Evolutionary conservation across 2,797 vertebrate genomes (phyloP), one percentile per base, ranked within the genome.

Genomic region (Trematomus bernacchii): DNA sequence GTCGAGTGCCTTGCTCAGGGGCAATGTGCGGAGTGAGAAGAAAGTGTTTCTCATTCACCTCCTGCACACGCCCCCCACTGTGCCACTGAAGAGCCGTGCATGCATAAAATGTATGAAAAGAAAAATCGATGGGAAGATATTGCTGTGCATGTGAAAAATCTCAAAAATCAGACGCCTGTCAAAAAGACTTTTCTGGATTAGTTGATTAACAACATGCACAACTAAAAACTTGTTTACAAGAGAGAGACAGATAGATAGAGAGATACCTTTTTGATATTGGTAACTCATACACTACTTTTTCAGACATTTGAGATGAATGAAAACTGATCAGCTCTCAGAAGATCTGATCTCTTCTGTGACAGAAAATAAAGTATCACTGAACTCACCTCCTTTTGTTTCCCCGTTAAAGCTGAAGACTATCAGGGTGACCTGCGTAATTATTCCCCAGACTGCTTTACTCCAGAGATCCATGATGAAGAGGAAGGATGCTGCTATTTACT

Each of bases 401-500:
- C 79, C 53, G 8, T 6, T 67, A 1, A 5, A 54, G 83, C 71
- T 62, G 79, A 77, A 30, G 51, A 92, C 75, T 61, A 86, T 47
- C 62, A 93, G 82, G 76, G 47, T 10, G 27, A 92, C 68, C 66
- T 64, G 83, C 23, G 67, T 21, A 43, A 79, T 79, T 81, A 88
- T 82, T 58, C 87, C 79, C 59, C 10, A 10, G 67, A 85, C 77
- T 78, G 74, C 82, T 65, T 80, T 65, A 85, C 82, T 89, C 88
- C 89, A 82, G 66, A 79, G 79, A 82, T 83, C 80, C 91, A 92
- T 92, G 66, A 60, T 80, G 76, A 78, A 44, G 72, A 43, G 47
- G 19, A 69, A 21, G 13, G 69, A 79, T 68, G 79, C 65, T 74
- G 73, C 72, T 75, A 63, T 75, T 63, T n/a, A 18, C 68, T 68